Base-by-base conservation (phyloP, 2,888 invertebrate species). In the Campaea margaritaria region DNA sequence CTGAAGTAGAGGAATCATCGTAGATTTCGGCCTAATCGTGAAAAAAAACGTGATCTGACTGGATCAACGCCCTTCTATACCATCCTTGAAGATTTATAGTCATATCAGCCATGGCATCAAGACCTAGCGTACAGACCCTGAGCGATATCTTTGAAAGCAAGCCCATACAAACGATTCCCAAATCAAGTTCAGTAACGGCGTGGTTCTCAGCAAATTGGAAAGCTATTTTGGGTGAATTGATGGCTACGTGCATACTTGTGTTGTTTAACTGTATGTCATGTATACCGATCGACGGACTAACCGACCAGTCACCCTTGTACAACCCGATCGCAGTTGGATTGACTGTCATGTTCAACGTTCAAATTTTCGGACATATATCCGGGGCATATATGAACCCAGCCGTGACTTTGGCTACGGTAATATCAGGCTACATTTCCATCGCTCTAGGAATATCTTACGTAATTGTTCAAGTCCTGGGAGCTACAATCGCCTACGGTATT, bases 311-410 rank as follows among this genome's bases (percentile, higher is more conserved):
- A 0, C 86, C 93, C 12, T 71, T 94, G 58, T 93, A 94, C 67
- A 75, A 86, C 0, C 87, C 94, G 0, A 69, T 95, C 2, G 90
- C 93, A 42, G 96, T 96, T 73, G 96, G 96, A 49, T 86, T 96
- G 38, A 93, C 94, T 0, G 95, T 96, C 48, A 90, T 95, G 82
- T 87, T 95, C 39, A 92, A 95, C 64, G 93, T 96, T 50, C 95
- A 95, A 93, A 94, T 94, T 56, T 95, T 96, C 66, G 96, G 96
- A 1, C 96, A 96, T 75, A 93, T 97, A 47, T 96, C 96, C 31
- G 96, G 96, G 21, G 95, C 96, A 0, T 96, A 96, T 76, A 87
- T 97, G 75, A 97, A 97, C 83, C 97, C 97, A 0, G 94, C 95
- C 0, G 95, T 97, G 4, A 96, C 96, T 0, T 78, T 96, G 4